Percentiles rank a stretch among this genome's conserved stretches.
phyloP scores from a whole-genome alignment of 2,797 vertebrate genomes.

The Sternarchorhynchus goeldii region DNA sequence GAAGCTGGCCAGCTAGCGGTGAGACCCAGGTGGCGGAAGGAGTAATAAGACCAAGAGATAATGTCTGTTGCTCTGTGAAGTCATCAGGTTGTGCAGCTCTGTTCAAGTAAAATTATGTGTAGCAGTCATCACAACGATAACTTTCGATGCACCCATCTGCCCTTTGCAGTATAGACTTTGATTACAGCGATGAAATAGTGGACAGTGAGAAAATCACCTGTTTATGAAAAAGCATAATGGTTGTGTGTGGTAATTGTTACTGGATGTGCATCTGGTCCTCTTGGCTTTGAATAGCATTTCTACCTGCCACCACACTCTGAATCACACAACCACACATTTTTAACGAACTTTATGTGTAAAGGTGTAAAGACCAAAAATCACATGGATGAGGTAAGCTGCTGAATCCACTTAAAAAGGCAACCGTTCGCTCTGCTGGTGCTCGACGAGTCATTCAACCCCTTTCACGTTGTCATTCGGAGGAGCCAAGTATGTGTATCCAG shows the following conservation, averaged over 20 bases:
- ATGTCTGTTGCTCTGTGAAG: constrained; percentile 12
- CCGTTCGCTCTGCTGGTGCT: constrained; percentile 21
- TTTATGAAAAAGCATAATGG: too few species aligned
- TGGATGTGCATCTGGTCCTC: too few species aligned
- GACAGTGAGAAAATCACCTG: background rate
- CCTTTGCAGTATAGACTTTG: background rate
- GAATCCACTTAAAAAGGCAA: constrained; percentile 9
- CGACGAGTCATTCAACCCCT: background rate
- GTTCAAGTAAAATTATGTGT: background rate
- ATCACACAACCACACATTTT: background rate
- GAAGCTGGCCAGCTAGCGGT: constrained; percentile 3
- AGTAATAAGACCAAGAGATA: background rate
- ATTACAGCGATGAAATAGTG: background rate
- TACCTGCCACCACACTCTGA: background rate
- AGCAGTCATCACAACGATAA: too few species aligned
- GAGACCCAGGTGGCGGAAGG: background rate
- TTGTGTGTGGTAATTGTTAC: too few species aligned
- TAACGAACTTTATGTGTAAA: background rate
- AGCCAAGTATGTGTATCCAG: background rate
- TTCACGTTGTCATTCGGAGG: background rate
- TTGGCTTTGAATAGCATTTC: too few species aligned
- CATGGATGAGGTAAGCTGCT: constrained; percentile 10
- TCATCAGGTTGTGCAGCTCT: background rate
- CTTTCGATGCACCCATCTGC: background rate
- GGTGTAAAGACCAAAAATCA: background rate